Base-by-base conservation (phyloP, 2,888 invertebrate species). In the Pristionchus mayeri region DNA sequence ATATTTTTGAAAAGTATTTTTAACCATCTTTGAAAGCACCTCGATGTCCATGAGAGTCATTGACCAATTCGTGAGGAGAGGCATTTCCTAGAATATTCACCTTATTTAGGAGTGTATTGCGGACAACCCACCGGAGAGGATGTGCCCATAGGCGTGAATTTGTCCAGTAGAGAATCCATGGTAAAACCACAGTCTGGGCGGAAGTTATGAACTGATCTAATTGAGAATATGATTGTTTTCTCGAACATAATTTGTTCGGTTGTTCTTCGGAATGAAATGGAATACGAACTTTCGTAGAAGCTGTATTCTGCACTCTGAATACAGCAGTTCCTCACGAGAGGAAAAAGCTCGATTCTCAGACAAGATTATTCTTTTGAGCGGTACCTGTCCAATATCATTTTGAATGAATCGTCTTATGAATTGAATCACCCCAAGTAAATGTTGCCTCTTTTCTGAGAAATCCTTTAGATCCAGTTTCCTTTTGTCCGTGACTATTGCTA, bases 111-210 rank as follows among this genome's bases (percentile, higher is more conserved):
- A 9, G n/a, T 24, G 54, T 21, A 54, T 54, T 6, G 24, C n/a
- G 9, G 0, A 24, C 9, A 7, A 54, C 24, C 18, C 9, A 54
- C 54, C 30, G 60, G 60, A 60, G 30, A 60, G 3, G 30, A 60
- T 2, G 60, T 27, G n/a, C 60, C 60, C 60, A 60, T 60, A 4
- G 60, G 60, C 2, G 60, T 60, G 30, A 60, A 60, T 60, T 60
- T 27, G 30, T 30, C 30, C 11, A 60, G 60, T 0, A 60, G 60
- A 60, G 0, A 60, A 9, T 60, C 60, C 3, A 60, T 60, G 3
- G 60, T 60, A 30, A 60, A 30, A 3, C 60, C 60, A 60, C 60
- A 60, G 30, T 60, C 60, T 30, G 60, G 60, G 27, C 60, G 60
- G 18, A 60, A 60, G 60, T 60, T 60, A 18, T 60, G 60, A 60